Percentiles rank a stretch among this genome's conserved stretches.
These are phyloP conservation scores for Cataglyphis hispanica DNA, from an alignment of 1,140 invertebrate genomes.

Conservation along the genomic window DNA sequence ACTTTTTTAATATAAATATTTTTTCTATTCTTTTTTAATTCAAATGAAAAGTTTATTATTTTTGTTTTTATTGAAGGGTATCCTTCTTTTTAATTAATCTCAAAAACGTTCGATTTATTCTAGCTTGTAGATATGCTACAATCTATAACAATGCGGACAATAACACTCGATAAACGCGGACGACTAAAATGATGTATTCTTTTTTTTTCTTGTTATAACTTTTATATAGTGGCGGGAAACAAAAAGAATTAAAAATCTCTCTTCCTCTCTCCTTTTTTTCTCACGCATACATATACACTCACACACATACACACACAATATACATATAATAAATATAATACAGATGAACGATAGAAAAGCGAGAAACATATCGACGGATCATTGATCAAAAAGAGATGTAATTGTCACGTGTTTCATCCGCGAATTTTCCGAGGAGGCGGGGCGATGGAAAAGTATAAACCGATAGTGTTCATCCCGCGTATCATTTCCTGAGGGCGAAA, in stretches of 20 bases:
- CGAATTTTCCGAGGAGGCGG: conserved; percentile 16
- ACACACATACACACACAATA: too few relatives aligned
- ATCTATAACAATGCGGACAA: conserved; percentile 21
- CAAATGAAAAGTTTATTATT: background rate
- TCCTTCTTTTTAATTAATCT: conserved; percentile 20
- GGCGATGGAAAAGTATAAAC: conserved; percentile 38
- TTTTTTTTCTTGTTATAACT: conserved; percentile 6
- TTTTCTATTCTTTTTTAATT: background rate
- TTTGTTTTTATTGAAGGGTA: background rate
- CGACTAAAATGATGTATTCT: background rate
- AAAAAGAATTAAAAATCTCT: background rate
- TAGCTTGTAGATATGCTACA: conserved; percentile 17
- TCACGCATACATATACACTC: too few relatives aligned
- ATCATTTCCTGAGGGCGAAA: conserved; percentile 58
- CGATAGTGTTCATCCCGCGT: conserved; percentile 36
- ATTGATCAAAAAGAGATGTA: conserved; percentile 34
- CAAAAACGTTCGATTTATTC: conserved; percentile 7
- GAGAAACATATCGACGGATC: conserved; percentile 32
- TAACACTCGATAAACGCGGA: background rate
- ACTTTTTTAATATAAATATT: background rate
- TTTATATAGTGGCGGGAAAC: background rate
- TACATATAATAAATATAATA: background rate
- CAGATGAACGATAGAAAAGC: background rate
- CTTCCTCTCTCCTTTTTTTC: too few relatives aligned
- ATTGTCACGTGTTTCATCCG: conserved; percentile 46